Base-by-base conservation (phyloP, 2,797 vertebrate genomes). In the Capromys pilorides region DNA sequence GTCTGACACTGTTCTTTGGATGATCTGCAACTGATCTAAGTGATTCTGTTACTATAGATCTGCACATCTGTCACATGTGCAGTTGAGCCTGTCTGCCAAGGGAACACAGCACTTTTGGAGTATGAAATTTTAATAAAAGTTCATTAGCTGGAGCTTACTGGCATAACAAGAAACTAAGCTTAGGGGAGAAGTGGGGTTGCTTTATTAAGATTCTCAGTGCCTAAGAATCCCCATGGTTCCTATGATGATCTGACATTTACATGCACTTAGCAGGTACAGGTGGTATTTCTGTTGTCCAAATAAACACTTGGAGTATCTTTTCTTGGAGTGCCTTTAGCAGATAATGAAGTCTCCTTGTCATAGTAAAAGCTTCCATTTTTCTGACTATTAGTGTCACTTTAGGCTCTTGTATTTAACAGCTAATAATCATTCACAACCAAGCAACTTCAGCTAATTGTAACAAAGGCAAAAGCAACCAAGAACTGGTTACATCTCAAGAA, bases 371-470 rank as follows among this genome's bases (percentile, higher is more conserved):
- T 67, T 61, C 41, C 7, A 79, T 78, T 86, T 61, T 95, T 83
- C 45, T 36, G 79, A 69, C 16, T 91, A 31, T 84, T 36, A 33
- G 14, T 71, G 24, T 84, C 85, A 66, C 24, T 62, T 71, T 77
- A 59, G 62, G 9, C 69, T 93, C 36, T 81, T 86, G 66, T 45
- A 79, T 88, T 69, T 88, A 94, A 78, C 22, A 93, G 90, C 26
- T 78, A 82, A 91, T 59, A 71, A 86, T 24, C n/a, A 69, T 51
- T 24, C n/a, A 59, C 8, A 85, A 90, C 41, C 86, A 71, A 92
- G 54, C 26, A 79, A 73, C 2, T n/a, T 62, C 81, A 83, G 78
- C 82, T 73, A 86, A 84, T 9, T 36, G 2, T 77, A 77, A 93
- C 80, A 94, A 94, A 93, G 77, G 26, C 21, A 59, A 80, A 91